Conservation (phyloP, 2,113 vertebrate genomes). For the Mobula birostris region DNA sequence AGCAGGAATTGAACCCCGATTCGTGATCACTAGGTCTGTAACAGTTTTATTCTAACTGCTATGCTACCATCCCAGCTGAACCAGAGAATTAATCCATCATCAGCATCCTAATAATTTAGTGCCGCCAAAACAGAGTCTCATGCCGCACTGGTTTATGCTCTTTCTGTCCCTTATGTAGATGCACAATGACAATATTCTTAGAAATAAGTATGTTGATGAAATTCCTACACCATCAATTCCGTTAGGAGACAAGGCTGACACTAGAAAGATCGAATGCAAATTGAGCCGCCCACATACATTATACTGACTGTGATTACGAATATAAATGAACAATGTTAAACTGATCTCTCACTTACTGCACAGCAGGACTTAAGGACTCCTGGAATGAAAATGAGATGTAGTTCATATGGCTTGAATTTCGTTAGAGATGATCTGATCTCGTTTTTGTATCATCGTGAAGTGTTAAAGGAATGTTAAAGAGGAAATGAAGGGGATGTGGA, state of each 20-base stretch:
- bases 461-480: neutral
- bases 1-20: no score
- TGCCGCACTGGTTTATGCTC: neutral
- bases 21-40: no score
- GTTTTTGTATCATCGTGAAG: neutral
- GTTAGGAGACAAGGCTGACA: slow-evolving; percentile 8
- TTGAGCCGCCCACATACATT: neutral
- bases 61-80: neutral
- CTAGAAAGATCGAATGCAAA: slow-evolving; percentile 3
- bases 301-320: neutral
- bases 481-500: neutral
- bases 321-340: slow-evolving; percentile 20
- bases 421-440: neutral
- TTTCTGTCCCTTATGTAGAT: neutral
- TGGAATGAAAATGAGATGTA: neutral
- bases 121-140: neutral
- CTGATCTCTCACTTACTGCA: slow-evolving; percentile 18
- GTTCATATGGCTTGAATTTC: neutral
- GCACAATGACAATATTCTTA: neutral
- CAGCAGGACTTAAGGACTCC: neutral
- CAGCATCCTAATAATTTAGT: neutral
- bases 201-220: neutral
- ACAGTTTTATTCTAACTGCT: no score
- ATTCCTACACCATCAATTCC: neutral
- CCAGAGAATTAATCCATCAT: neutral